Base-by-base conservation (phyloP, 2,797 vertebrate species). In the Muscicapa comitata region DNA sequence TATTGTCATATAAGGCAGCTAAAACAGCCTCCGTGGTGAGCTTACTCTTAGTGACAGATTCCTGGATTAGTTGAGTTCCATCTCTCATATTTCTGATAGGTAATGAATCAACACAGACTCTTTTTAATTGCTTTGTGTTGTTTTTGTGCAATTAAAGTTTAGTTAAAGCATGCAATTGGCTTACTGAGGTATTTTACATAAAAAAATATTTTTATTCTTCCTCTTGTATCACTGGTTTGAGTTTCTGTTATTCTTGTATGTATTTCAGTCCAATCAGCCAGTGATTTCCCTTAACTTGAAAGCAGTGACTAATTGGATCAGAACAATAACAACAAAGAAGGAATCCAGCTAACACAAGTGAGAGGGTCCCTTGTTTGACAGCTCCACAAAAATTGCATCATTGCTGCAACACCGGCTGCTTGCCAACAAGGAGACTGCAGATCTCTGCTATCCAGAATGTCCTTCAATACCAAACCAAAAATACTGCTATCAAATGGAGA, bases 331-430 rank as follows among this genome's bases (percentile, higher is more conserved):
- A 80, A 62, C 86, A 92, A 85, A 94, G 88, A 86, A 82, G 58
- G 57, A 89, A 77, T 93, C 86, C 51, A 94, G 40, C 80, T 93
- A 65, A 51, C 17, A n/a, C 59, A 86, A 51, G 65, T 95, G 80
- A 96, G 93, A 95, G 66, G 68, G 82, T 86, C 71, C 80, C 90
- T 97, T 97, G 97, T 97, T 91, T 87, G 71, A 90, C 72, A 93
- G 87, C 88, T 80, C 77, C 62, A 45, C 50, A 92, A 79, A 93
- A 93, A 87, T 93, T 92, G 84, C 83, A 33, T 96, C 92, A 96
- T 75, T 90, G 51, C 88, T 83, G 81, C 17, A 4, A 76, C 76
- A 87, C 63, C 86, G 92, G 93, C 91, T 96, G 89, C 84, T 89
- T 80, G 71, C 93, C 80, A 65, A 87, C 40, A 65, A 91, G 86